Evolutionary conservation across 2,888 invertebrate genomes (phyloP), one percentile per base, ranked within the genome.

Genomic region (Mellilla xanthometata): DNA sequence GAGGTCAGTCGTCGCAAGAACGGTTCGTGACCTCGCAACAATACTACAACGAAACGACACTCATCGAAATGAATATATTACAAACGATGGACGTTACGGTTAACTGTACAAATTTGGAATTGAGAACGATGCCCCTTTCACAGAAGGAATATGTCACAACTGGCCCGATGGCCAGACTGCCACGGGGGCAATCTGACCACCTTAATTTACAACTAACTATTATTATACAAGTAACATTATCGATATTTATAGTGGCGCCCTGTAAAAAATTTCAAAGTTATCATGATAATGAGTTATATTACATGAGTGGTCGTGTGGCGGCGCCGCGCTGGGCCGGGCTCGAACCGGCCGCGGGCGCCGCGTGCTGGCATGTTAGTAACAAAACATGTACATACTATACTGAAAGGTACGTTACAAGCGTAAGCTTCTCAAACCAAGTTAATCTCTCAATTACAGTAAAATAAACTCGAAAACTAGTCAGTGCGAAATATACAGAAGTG

Each of bases 101-200:
- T 71, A 71, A 77, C 85, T 87, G 84, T 86, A 87, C 86, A 86
- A 85, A 76, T 78, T 81, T 79, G 76, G 74, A 81, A 79, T 85
- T 81, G 91, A 92, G 93, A 93, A 94, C 94, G 94, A 92, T 92
- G 94, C 94, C 94, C 94, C 94, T 94, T 94, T 94, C 94, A 95
- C 94, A 94, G 93, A 93, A 89, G 87, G 92, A 94, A 94, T 94
- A 94, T 94, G 94, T 94, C 94, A 94, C 94, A 94, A 93, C 92
- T 93, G 89, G 89, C 81, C 74, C 72, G 83, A 86, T 87, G 88
- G 88, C 86, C 88, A 87, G 83, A 88, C 78, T 85, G 86, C 87
- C 85, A 60, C 57, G 59, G 40, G 60, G 70, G 78, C 82, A 87
- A 78, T 85, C 80, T 85, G 87, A 76, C 87, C 86, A 89, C 76